Conservation (phyloP, 2,888 invertebrate species). For the Latheticus oryzae region DNA sequence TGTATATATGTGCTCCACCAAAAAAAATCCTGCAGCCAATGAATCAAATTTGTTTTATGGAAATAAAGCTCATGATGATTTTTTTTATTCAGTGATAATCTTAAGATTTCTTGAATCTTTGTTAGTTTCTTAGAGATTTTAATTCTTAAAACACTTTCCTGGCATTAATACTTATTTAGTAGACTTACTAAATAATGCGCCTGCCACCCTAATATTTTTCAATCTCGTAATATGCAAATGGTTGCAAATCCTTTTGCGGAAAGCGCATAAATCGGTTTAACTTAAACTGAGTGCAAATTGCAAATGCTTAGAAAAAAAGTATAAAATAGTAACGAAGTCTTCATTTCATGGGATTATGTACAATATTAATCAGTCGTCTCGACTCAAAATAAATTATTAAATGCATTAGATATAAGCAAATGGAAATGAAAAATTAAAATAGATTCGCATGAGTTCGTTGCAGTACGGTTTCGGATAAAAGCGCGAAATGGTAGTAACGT, state of each 20-base stretch:
- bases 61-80: no score
- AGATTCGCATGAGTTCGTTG: constrained; percentile 48
- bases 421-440: constrained; percentile 53
- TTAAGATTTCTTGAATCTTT: no score
- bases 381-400: constrained; percentile 37
- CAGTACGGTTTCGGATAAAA: constrained; percentile 47
- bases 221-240: constrained; percentile 31
- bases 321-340: constrained; percentile 16
- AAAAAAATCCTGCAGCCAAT: no score
- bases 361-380: constrained; percentile 25
- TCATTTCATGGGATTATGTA: constrained; percentile 22
- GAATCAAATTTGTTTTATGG: no score
- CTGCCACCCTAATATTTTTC: no score
- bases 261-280: constrained; percentile 32
- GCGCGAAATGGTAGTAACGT: constrained; percentile 54
- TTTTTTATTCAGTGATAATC: no score
- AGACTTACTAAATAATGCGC: no score
- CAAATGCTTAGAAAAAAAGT: constrained; percentile 25
- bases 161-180: no score
- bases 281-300: constrained; percentile 23
- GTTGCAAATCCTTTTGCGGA: constrained; percentile 29
- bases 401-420: constrained; percentile 44
- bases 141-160: no score
- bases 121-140: no score
- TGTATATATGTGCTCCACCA: no score